Evolutionary conservation across 2,113 vertebrate genomes (phyloP).

Genomic region (Platichthys stellatus): DNA sequence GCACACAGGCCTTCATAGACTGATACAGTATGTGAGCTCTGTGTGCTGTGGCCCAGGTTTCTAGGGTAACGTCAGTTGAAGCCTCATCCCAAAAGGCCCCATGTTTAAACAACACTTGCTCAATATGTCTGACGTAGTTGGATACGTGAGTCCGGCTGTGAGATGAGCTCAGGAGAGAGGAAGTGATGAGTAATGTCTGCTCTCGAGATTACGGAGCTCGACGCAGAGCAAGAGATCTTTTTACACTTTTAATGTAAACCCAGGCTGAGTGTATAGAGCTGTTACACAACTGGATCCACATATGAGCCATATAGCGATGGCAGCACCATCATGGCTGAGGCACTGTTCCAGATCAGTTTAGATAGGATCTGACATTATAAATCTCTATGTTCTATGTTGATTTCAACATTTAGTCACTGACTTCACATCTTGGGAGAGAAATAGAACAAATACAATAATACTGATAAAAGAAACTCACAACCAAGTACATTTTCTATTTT

Average conservation of each 20-base stretch:
- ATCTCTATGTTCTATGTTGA: too few relatives aligned
- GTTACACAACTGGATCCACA: slow-evolving; percentile 26
- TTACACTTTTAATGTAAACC: slow-evolving; percentile 35
- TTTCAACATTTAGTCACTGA: too few relatives aligned
- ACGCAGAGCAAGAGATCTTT: not conserved
- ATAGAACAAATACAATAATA: too few relatives aligned
- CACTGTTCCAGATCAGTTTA: too few relatives aligned
- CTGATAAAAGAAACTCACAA: too few relatives aligned
- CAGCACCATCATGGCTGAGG: not conserved
- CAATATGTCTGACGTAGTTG: slow-evolving; percentile 58
- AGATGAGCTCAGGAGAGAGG: slow-evolving; percentile 28
- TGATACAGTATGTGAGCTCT: slow-evolving; percentile 3
- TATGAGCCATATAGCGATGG: not conserved
- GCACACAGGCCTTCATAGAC: not conserved
- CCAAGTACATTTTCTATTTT: too few relatives aligned
- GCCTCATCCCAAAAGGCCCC: slow-evolving; percentile 12
- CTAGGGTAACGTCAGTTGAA: slow-evolving; percentile 12
- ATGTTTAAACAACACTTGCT: slow-evolving; percentile 41
- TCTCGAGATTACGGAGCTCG: slow-evolving; percentile 14
- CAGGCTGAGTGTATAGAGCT: slow-evolving; percentile 11
- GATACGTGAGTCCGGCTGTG: not conserved
- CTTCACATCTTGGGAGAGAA: too few relatives aligned
- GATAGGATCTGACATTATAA: too few relatives aligned
- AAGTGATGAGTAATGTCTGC: slow-evolving; percentile 63
- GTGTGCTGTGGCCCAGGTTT: slow-evolving; percentile 15